Conservation (phyloP, 2,113 vertebrate species). For the Hemibagrus wyckioides region DNA sequence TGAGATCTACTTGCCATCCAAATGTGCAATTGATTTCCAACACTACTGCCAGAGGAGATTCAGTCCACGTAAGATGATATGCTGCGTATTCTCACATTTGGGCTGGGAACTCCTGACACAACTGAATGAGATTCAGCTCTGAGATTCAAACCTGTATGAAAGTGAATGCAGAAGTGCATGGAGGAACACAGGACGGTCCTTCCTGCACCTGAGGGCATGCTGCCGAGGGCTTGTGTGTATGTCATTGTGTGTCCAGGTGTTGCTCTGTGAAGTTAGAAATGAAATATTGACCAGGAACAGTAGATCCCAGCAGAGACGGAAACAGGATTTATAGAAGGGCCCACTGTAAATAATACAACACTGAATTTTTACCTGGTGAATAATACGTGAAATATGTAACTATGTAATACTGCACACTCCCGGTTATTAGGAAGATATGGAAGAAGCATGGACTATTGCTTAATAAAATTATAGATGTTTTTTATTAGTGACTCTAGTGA, state of each 20-base stretch:
- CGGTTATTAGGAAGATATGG: background rate
- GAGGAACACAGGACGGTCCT: slow-evolving; percentile 13
- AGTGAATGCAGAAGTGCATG: slow-evolving; percentile 26
- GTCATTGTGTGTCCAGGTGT: slow-evolving; percentile 6
- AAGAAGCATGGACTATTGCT: background rate
- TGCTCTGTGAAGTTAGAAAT: slow-evolving; percentile 38
- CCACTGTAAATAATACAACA: slow-evolving; percentile 5
- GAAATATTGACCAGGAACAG: slow-evolving; percentile 52
- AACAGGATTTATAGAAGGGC: background rate
- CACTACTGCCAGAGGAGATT: slow-evolving; percentile 32
- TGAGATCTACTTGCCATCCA: slow-evolving; percentile 25
- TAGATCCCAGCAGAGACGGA: slow-evolving; percentile 21
- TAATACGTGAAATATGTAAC: slow-evolving; percentile 27
- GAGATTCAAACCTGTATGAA: background rate
- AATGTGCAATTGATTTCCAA: slow-evolving; percentile 36
- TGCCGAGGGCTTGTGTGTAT: background rate
- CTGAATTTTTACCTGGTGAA: background rate
- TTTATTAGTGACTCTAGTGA: slow-evolving; percentile 51
- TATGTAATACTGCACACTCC: background rate
- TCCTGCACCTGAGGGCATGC: slow-evolving; percentile 20
- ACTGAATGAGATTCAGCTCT: slow-evolving; percentile 21
- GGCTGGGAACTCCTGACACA: slow-evolving; percentile 6
- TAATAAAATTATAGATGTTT: slow-evolving; percentile 61
- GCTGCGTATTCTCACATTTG: slow-evolving; percentile 19
- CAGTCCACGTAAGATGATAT: slow-evolving; percentile 22